Conservation (phyloP, 2,888 invertebrate genomes). For the Cybosia mesomella region DNA sequence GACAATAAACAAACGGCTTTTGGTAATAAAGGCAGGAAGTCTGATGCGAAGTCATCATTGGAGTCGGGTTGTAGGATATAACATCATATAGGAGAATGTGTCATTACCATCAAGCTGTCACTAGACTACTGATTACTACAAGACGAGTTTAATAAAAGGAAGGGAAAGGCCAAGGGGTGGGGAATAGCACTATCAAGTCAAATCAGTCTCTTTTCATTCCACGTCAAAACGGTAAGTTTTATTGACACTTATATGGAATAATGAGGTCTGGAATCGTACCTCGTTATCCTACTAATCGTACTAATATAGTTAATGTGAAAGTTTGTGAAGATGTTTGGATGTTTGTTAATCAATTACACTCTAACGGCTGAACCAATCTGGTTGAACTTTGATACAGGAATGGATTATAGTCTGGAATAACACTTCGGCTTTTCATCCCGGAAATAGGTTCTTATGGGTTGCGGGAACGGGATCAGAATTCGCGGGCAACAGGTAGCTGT, state of each 20-base stretch:
- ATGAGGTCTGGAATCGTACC: neutral
- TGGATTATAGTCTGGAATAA: too few relatives aligned
- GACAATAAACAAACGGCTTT: neutral
- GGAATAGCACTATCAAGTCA: neutral
- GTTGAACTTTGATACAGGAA: too few relatives aligned
- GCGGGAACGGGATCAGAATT: too few relatives aligned
- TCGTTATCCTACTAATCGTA: neutral
- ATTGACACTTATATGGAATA: neutral
- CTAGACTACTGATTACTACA: neutral
- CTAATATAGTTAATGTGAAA: too few relatives aligned
- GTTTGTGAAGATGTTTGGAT: too few relatives aligned
- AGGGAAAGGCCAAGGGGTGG: too few relatives aligned
- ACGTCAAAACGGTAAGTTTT: neutral
- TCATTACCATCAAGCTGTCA: neutral
- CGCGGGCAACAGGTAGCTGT: too few relatives aligned
- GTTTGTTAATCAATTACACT: too few relatives aligned
- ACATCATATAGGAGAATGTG: neutral
- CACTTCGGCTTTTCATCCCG: too few relatives aligned
- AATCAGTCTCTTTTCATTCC: neutral
- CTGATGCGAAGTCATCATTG: neutral
- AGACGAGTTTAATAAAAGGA: neutral
- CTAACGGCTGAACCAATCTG: too few relatives aligned
- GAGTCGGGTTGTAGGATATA: neutral
- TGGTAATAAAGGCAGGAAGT: neutral
- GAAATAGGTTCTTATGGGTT: too few relatives aligned